Evolutionary conservation across 2,888 invertebrate genomes (phyloP).

Genomic region (Agonopterix heracliana): DNA sequence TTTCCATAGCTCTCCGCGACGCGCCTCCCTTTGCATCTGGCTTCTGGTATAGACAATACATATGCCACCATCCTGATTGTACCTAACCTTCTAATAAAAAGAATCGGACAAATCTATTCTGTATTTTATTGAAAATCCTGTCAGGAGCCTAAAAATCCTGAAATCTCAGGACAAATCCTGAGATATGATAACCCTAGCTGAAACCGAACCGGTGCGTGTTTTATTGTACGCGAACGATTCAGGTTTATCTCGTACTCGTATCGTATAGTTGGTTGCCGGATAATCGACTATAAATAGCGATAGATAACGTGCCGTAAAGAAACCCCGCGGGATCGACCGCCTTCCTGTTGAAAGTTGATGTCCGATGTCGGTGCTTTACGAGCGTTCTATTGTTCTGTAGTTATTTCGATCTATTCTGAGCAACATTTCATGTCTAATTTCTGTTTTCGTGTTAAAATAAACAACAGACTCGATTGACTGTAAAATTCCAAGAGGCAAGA

Average conservation of each 20-base stretch:
- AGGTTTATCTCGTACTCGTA: conserved; percentile 27
- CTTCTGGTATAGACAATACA: too few species aligned
- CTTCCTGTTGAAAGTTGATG: conserved; percentile 31
- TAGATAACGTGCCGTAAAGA: conserved; percentile 49
- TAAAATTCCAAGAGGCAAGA: too few species aligned
- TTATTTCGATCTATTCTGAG: neutral
- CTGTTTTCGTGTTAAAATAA: too few species aligned
- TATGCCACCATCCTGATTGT: too few species aligned
- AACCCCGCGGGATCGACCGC: conserved; percentile 23
- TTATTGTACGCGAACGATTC: conserved; percentile 58
- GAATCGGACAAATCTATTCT: too few species aligned
- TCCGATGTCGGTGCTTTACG: conserved; percentile 24
- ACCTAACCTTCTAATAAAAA: too few species aligned
- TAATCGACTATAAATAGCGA: conserved; percentile 63
- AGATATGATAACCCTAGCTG: too few species aligned
- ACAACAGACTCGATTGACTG: too few species aligned
- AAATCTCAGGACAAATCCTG: neutral
- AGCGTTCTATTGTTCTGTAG: conserved; percentile 24
- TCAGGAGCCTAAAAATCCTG: too few species aligned
- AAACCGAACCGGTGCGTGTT: conserved; percentile 39
- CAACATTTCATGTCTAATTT: neutral
- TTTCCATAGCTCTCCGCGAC: too few species aligned
- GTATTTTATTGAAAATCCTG: neutral
- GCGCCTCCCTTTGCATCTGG: too few species aligned
- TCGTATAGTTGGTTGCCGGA: conserved; percentile 68